Evolutionary conservation across 2,797 vertebrate species (phyloP), one percentile per base, ranked within the genome.

Genomic region (Zalophus californianus): DNA sequence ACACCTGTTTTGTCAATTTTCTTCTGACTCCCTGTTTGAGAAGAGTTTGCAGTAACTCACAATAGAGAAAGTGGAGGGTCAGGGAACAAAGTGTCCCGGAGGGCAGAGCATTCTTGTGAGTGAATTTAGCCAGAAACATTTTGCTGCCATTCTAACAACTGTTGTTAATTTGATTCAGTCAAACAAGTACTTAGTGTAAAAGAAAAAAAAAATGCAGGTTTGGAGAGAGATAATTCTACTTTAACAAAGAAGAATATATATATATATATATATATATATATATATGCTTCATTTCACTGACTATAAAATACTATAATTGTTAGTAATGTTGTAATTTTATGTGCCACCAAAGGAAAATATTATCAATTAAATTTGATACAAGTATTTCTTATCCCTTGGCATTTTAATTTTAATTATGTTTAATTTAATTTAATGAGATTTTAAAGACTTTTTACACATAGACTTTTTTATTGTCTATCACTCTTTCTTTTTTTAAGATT

Each of bases 351-450:
- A 90, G 25, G 27, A 79, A 91, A 54, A 58, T 15, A 13, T 54
- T 92, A 48, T 9, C 15, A 66, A 25, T 78, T 56, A 86, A 68
- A 90, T 72, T 21, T 78, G 16, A 64, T 50, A 41, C 1, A 2
- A 70, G 56, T 62, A 72, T 92, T 73, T 91, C 27, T 90, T 78
- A 62, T 56, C 41, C 12, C 8, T 92, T 12, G 5, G 25, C 9
- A 85, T 92, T 92, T 86, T 86, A 60, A 73, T 82, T 82, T 90
- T 90, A 86, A 48, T 75, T 27, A 27, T 48, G 41, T 48, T 75
- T 73, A 75, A 75, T 73, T 41, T 27, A 73, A 73, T 75, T 86
- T 60, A 80, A 25, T 21, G 82, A 82, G 3, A 23, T 91, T 87
- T 62, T 27, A 50, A 94, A 66, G 23, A 60, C 4, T 18, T 32